Conservation (phyloP, 2,888 invertebrate genomes). For the Agriopis aurantiaria region DNA sequence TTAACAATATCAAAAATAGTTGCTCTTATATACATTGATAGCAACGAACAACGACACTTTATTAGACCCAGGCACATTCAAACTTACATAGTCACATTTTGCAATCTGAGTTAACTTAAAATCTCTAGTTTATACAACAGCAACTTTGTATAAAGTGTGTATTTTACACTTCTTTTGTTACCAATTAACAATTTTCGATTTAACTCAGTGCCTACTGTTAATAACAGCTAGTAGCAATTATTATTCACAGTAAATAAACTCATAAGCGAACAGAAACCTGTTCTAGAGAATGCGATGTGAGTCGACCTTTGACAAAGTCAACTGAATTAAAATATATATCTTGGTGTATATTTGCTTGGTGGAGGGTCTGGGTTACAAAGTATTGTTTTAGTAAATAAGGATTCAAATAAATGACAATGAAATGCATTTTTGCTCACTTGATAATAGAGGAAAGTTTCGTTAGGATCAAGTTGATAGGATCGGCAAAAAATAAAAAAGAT, state of each 20-base stretch:
- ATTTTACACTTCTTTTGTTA: slow-evolving; percentile 5
- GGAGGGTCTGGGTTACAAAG: slow-evolving; percentile 6
- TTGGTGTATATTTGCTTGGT: slow-evolving; percentile 4
- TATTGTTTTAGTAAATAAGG: slow-evolving; percentile 1
- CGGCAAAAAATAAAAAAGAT: neutral
- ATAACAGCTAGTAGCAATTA: slow-evolving; percentile 23
- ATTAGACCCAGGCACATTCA: neutral
- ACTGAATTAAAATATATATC: slow-evolving; percentile 36
- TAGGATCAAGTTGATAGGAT: neutral
- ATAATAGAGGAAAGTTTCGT: neutral
- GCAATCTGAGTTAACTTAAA: neutral
- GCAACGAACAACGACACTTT: neutral
- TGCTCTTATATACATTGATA: no score
- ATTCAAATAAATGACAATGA: neutral
- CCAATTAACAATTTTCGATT: slow-evolving; percentile 29
- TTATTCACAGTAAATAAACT: slow-evolving; percentile 49
- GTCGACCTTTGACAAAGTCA: slow-evolving; percentile 59
- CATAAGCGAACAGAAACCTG: slow-evolving; percentile 49
- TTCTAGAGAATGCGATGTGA: slow-evolving; percentile 46
- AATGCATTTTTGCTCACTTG: neutral
- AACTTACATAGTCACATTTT: neutral
- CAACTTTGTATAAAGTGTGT: neutral
- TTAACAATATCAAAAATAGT: no score
- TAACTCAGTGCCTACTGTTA: slow-evolving; percentile 21
- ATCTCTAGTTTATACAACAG: neutral